Evolutionary conservation across 2,888 invertebrate genomes (phyloP).

Genomic region (Drosophila gaucha): DNA sequence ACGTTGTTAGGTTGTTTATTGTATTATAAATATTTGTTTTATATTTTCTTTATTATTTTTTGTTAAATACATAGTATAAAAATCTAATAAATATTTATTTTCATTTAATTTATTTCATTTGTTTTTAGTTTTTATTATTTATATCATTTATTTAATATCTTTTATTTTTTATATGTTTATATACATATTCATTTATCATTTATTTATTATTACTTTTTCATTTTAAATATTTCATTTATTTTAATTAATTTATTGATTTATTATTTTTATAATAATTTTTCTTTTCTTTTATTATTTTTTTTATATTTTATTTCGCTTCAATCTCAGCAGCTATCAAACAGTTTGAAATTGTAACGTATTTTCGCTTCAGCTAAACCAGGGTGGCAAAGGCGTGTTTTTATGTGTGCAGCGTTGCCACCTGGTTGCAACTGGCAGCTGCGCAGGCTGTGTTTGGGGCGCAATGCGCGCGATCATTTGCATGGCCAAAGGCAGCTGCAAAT

Average conservation of each 20-base stretch:
- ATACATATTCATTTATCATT: not conserved
- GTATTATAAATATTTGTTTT: not conserved
- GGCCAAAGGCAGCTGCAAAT: not conserved
- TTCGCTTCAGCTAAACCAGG: not conserved
- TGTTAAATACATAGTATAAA: not conserved
- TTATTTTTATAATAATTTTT: not conserved
- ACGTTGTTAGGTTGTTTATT: not conserved
- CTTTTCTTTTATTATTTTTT: not conserved
- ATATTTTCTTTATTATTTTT: not conserved
- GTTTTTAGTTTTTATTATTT: not conserved
- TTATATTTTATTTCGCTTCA: not conserved
- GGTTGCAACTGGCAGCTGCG: not conserved
- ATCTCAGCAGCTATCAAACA: not conserved
- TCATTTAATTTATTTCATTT: not conserved
- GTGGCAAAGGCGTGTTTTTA: too few species aligned
- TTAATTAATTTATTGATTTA: not conserved
- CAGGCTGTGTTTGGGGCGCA: slow-evolving; percentile 4
- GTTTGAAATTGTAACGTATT: not conserved
- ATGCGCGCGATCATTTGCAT: slow-evolving; percentile 6
- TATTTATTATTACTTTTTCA: not conserved
- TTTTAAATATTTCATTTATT: not conserved
- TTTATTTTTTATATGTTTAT: not conserved
- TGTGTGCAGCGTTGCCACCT: slow-evolving; percentile 2
- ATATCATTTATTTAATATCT: too few species aligned
- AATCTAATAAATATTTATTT: not conserved